Evolutionary conservation across 1,140 invertebrate genomes (phyloP).

Genomic region (Lethocerus indicus): DNA sequence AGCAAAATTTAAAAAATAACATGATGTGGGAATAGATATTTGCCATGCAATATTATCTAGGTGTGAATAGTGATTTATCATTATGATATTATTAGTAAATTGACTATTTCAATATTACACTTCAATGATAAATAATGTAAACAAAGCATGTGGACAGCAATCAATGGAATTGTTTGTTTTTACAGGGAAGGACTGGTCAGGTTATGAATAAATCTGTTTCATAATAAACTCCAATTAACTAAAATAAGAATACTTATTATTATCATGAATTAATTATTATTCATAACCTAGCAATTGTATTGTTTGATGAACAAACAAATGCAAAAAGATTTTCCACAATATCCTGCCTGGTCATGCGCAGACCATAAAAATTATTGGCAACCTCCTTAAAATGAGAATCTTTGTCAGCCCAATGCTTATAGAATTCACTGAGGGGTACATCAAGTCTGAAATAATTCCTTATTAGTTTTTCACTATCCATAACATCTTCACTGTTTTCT

Average conservation of each 20-base stretch:
- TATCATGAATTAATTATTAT: too few species aligned
- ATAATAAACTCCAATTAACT: not conserved
- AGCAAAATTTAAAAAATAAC: too few species aligned
- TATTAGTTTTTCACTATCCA: not conserved
- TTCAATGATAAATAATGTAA: too few species aligned
- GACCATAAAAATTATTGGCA: constrained; percentile 51
- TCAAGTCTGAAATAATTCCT: constrained; percentile 51
- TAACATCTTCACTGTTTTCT: not conserved
- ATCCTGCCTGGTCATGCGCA: constrained; percentile 80
- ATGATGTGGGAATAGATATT: too few species aligned
- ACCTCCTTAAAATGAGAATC: constrained; percentile 60
- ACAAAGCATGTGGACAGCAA: too few species aligned
- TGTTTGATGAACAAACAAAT: constrained; percentile 96
- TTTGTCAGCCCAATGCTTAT: constrained; percentile 49
- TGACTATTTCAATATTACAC: too few species aligned
- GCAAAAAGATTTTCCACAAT: constrained; percentile 85
- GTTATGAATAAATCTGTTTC: not conserved
- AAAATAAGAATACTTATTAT: not conserved
- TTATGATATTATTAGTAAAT: too few species aligned
- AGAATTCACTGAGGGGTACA: constrained; percentile 46
- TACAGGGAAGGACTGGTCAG: too few species aligned
- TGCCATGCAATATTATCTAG: too few species aligned
- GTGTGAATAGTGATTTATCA: too few species aligned
- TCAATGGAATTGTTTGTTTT: too few species aligned
- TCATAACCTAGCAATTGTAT: constrained; percentile 79